These are phyloP conservation scores for Enteromius unitaeniatus DNA, from an alignment of 2,797 vertebrate species.

Conservation along the genomic window DNA sequence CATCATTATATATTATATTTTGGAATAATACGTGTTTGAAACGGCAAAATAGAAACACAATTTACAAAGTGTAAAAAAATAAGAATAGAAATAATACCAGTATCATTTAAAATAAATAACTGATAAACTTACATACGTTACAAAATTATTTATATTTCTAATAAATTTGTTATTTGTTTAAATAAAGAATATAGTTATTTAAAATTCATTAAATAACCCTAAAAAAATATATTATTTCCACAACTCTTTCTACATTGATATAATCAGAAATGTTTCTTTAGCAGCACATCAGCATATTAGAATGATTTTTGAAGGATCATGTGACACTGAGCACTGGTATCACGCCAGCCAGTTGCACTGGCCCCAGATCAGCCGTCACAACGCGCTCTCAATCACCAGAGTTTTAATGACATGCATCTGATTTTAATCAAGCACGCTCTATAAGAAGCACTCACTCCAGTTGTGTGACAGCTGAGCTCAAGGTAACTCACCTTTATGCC, in stretches of 20 bases:
- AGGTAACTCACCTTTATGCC: too few species aligned
- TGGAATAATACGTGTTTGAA: neutral
- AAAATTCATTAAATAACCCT: neutral
- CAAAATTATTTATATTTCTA: neutral
- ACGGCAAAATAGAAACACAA: neutral
- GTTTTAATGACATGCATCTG: too few species aligned
- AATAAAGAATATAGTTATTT: neutral
- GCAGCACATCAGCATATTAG: neutral
- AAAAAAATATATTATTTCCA: neutral
- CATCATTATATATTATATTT: neutral
- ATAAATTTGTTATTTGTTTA: neutral
- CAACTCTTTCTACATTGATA: neutral
- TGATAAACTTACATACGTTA: neutral
- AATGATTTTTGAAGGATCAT: neutral
- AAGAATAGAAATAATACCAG: neutral
- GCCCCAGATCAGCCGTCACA: too few species aligned
- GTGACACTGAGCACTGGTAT: neutral
- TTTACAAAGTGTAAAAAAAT: neutral
- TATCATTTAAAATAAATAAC: neutral
- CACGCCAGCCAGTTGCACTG: too few species aligned
- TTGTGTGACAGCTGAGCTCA: too few species aligned
- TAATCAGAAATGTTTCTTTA: neutral
- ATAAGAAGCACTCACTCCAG: too few species aligned
- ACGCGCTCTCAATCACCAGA: too few species aligned
- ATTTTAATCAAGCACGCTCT: too few species aligned